These are phyloP conservation scores for Drosophila dunni DNA, from an alignment of 1,140 invertebrate genomes.

Conservation along the genomic window DNA sequence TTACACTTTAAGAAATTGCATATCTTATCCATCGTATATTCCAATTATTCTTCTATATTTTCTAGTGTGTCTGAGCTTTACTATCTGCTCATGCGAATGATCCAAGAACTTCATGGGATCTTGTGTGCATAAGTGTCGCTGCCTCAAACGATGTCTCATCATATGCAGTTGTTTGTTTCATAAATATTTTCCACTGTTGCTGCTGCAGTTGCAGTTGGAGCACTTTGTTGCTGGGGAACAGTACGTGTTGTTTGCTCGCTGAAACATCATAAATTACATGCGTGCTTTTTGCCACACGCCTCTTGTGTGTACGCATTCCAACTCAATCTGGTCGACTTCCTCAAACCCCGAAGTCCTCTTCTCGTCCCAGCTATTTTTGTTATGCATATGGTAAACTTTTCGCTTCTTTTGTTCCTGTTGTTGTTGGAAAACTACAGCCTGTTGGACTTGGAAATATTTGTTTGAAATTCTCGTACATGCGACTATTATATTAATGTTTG, in stretches of 20 bases:
- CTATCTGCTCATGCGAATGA: slow-evolving; percentile 5
- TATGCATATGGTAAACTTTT: slow-evolving; percentile 40
- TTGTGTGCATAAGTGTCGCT: slow-evolving; percentile 41
- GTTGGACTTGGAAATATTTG: slow-evolving; percentile 7
- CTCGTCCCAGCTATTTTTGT: slow-evolving; percentile 1
- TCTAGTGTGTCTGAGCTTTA: background rate
- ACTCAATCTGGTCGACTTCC: slow-evolving; percentile 58
- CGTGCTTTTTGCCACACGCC: slow-evolving; percentile 75
- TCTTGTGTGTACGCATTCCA: slow-evolving; percentile 74
- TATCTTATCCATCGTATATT: no score
- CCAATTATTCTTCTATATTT: no score
- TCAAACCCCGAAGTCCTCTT: slow-evolving; percentile 3
- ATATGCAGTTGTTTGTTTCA: slow-evolving; percentile 33
- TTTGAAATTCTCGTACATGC: slow-evolving; percentile 2
- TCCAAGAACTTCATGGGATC: slow-evolving; percentile 14
- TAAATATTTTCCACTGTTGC: slow-evolving; percentile 61
- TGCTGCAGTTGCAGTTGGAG: slow-evolving; percentile 34
- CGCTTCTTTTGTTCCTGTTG: slow-evolving; percentile 4
- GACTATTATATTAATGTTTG: slow-evolving; percentile 51
- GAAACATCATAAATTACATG: slow-evolving; percentile 82
- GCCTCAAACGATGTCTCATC: slow-evolving; percentile 5
- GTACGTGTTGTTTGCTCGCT: slow-evolving; percentile 79
- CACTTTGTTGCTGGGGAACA: slow-evolving; percentile 21
- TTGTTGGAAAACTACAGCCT: slow-evolving; percentile 29
- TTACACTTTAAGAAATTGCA: no score